Base-by-base conservation (phyloP, 2,888 invertebrate genomes). In the Sarcophaga variegata region DNA sequence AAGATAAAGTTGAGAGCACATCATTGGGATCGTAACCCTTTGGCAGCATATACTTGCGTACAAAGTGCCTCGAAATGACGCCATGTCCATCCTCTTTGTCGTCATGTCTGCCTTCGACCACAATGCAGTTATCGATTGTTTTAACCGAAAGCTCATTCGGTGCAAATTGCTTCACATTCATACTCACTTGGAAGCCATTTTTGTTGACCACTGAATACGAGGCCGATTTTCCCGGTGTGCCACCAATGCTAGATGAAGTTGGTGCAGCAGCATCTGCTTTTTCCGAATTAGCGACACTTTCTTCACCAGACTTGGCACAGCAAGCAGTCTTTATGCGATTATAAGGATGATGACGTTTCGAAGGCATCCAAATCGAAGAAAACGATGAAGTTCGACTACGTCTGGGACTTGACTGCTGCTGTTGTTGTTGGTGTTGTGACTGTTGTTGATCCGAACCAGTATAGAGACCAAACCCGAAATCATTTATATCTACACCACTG, bases 41-140 rank as follows among this genome's bases (percentile, higher is more conserved):
- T 5, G 96, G 96, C n/a, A 97, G 92, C 89, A 95, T 93, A 92
- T 96, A 96, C 83, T 95, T 94, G 81, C 97, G 95, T 4, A 95
- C 95, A 92, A 98, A 97, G 92, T 97, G 97, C 63, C 97, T 95
- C 10, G 97, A 96, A 84, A 98, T 96, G 92, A 93, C 96, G 0
- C 97, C 97, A 89, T 96, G 96, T 66, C 96, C 95, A 89, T 97
- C 96, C 64, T 95, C 94, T 87, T 95, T 95, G 89, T 96, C 96
- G 90, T 96, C 96, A 90, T 96, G 96, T 90, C 95, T 96, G 11
- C 95, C 97, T 91, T 96, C 96, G 17, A 96, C 94, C 1, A 96
- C 92, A 54, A 96, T 94, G 81, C 94, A 94, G 89, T 95, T 95
- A 89, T 96, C 94, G 90, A 94, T 94, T 81, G 96, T 95, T 93